Evolutionary conservation across 2,888 invertebrate species (phyloP).

Genomic region (Choreutis nemorana): DNA sequence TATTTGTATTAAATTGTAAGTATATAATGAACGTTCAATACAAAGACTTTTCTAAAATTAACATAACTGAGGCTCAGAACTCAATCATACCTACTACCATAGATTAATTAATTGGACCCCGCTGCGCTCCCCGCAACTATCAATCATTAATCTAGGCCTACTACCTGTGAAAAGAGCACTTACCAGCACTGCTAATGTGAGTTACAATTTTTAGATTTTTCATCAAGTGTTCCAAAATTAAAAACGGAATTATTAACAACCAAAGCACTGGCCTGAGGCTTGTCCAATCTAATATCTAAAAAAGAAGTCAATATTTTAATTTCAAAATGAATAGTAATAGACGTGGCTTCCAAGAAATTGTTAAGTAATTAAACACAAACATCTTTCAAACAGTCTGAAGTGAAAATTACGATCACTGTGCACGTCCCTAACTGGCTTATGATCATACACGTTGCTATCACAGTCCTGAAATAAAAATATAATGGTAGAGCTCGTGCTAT

Average conservation of each 20-base stretch:
- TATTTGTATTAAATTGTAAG: no score
- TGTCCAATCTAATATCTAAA: slow-evolving; percentile 34
- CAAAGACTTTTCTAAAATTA: no score
- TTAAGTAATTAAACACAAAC: slow-evolving; percentile 21
- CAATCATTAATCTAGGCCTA: neutral
- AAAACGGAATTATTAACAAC: slow-evolving; percentile 24
- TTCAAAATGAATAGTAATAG: no score
- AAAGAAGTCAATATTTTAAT: no score
- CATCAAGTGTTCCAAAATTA: slow-evolving; percentile 28
- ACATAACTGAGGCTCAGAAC: no score
- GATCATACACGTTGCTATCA: slow-evolving; percentile 34
- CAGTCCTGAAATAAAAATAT: slow-evolving; percentile 25
- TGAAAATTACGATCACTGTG: slow-evolving; percentile 32
- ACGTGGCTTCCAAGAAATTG: neutral
- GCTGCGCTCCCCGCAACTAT: no score
- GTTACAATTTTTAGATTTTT: slow-evolving; percentile 29
- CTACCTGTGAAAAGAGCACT: neutral
- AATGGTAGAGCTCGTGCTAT: no score
- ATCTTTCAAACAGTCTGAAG: slow-evolving; percentile 36
- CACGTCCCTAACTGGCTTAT: slow-evolving; percentile 38
- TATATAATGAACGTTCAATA: no score
- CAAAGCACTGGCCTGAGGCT: slow-evolving; percentile 18
- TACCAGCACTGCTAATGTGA: slow-evolving; percentile 33
- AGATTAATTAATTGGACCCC: no score
- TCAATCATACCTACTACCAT: no score